Evolutionary conservation across 2,797 vertebrate genomes (phyloP), one percentile per base, ranked within the genome.

Genomic region (Melanotaenia nigrans): DNA sequence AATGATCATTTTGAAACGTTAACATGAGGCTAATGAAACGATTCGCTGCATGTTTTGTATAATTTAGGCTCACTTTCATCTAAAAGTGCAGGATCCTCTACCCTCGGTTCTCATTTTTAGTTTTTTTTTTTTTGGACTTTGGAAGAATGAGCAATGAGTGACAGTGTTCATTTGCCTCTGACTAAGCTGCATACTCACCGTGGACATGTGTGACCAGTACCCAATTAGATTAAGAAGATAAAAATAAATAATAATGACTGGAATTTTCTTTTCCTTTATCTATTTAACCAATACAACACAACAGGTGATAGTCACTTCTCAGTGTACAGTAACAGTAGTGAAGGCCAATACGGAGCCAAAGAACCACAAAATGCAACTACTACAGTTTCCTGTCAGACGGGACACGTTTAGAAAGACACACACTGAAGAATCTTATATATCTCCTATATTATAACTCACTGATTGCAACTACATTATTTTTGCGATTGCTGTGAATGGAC

Each of bases 271-370:
- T 30, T 56, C n/a, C 5, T 78, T 28, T 66, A 30, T 56, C 53
- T 7, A 77, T 79, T 82, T 87, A 71, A 72, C 77, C 16, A 61
- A 56, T 18, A 63, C 33, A 58, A 61, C 54, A 72, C 61, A n/a
- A 20, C 22, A 47, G 71, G 69, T 77, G 69, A 84, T 71, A 61
- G 65, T 62, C 65, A 56, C 60, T 62, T 64, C 72, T 79, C 62
- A 65, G 72, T 62, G 66, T 71, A 68, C 9, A 68, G 61, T 80
- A 65, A 22, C 33, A 66, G 51, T 67, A 54, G 73, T 64, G 38
- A 84, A 79, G 62, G 77, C 78, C 77, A 75, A 73, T 63, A 79
- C 42, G 70, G 75, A 89, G 79, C 82, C 79, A 81, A 84, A 79
- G 74, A 84, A 71, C 55, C 60, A 63, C 61, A 77, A 76, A 56